Base-by-base conservation (phyloP, 1,140 invertebrate species). In the Aphelinus atriplicis region DNA sequence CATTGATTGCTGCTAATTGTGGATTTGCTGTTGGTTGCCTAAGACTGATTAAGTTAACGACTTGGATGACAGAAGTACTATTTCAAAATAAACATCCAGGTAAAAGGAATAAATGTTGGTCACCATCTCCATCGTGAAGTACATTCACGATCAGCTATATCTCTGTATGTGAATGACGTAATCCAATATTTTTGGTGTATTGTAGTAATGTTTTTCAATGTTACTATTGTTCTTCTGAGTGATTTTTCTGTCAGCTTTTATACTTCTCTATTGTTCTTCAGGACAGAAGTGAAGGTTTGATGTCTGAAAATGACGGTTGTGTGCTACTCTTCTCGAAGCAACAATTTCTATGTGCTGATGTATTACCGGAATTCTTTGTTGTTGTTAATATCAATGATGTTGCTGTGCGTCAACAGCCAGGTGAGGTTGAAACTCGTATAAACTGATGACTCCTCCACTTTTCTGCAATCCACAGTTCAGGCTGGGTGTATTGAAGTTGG, bases 1-100 rank as follows among this genome's bases (percentile, higher is more conserved):
- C 57, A 45, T 71, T 48, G 58, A 6, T 53, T 4, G n/a, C 62
- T 51, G 42, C 6, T 3, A 68, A 68, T 68, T 26, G 43, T 9
- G 7, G 66, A 57, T 68, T 68, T 48, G 7, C 53, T 50, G 2
- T 43, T 61, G 51, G 57, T 26, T 26, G 26, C 26, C 26, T 26
- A 42, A 1, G 46, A 64, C 26, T 60, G 67, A 42, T 61, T 61
- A 50, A 5, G 48, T 26, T 5, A 42, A 64, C 51, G 61, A 64
- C 61, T 64, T 47, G 50, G 51, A 71, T 47, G 70, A 71, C 61
- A 42, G 43, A 48, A 47, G 3, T 53, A 45, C 60, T 71, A 56
- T 64, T 64, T 64, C 48, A 51, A 2, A 71, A 64, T 64, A 53
- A 50, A 47, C 45, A 48, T 69, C 48, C 46, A 9, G 6, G 6